phyloP scores from a whole-genome alignment of 2,797 vertebrate species.

The Bradypodion ventrale region DNA sequence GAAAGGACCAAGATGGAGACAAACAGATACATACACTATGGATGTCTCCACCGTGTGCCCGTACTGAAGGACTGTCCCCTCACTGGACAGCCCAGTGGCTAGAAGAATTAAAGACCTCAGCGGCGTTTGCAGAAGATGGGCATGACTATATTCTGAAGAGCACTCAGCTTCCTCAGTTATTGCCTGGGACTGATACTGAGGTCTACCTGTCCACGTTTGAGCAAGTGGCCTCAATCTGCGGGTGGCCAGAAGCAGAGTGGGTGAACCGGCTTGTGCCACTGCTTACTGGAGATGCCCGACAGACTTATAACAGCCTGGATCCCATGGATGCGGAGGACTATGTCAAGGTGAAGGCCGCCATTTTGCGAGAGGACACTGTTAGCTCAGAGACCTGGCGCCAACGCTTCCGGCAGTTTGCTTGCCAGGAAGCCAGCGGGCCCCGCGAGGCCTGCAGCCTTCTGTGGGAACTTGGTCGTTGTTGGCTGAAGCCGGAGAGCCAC shows the following conservation, averaged over 20 bases:
- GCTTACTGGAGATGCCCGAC: neutral
- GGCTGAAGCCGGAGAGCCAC: neutral
- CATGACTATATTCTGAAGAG: neutral
- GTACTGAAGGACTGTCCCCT: too few relatives aligned
- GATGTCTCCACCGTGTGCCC: neutral
- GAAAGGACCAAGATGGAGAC: neutral
- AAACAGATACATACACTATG: neutral
- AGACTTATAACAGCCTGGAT: neutral
- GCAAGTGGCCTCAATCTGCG: neutral
- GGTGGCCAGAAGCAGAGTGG: neutral
- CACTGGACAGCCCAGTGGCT: neutral
- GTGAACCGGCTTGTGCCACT: neutral
- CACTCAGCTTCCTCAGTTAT: neutral
- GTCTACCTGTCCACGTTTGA: slow-evolving; percentile 6
- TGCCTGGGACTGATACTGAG: neutral
- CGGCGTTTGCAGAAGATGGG: too few relatives aligned
- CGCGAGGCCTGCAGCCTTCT: neutral
- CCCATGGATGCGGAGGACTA: neutral
- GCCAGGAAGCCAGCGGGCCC: neutral
- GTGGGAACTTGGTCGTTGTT: neutral
- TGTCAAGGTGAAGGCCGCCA: neutral
- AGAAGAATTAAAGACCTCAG: neutral
- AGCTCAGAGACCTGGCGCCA: neutral
- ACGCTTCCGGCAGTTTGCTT: neutral
- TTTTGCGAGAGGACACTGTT: neutral